Evolutionary conservation across 2,888 invertebrate species (phyloP).

Genomic region (Palloptera scutellata): DNA sequence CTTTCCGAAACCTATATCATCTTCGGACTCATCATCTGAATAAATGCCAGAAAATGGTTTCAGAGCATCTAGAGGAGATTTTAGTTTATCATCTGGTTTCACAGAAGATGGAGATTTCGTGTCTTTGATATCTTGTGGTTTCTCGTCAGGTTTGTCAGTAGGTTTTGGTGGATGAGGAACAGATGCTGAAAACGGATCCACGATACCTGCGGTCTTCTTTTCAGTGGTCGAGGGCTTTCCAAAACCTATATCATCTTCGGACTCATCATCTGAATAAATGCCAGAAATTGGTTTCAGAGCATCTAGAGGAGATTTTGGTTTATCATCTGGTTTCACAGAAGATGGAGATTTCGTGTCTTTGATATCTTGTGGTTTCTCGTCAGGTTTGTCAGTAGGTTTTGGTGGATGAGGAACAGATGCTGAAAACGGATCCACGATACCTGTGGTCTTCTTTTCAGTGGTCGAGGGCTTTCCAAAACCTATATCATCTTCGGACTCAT

Average conservation of each 20-base stretch:
- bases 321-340: neutral
- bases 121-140: neutral
- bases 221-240: too few species aligned
- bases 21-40: conserved; percentile 22
- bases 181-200: neutral
- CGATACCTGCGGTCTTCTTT: too few species aligned
- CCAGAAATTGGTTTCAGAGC: neutral
- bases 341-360: neutral
- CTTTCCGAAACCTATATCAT: neutral
- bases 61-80: conserved; percentile 12
- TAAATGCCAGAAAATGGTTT: conserved; percentile 2
- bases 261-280: neutral
- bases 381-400: neutral
- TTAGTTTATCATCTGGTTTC: conserved; percentile 5
- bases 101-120: neutral
- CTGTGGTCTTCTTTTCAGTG: neutral
- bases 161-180: neutral
- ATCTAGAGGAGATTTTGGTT: neutral
- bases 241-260: neutral
- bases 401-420: neutral
- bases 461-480: neutral
- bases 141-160: neutral
- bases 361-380: neutral
- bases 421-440: too few species aligned
- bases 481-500: neutral